phyloP scores from a whole-genome alignment of 1,140 invertebrate species.

The Heliconius hermathena region DNA sequence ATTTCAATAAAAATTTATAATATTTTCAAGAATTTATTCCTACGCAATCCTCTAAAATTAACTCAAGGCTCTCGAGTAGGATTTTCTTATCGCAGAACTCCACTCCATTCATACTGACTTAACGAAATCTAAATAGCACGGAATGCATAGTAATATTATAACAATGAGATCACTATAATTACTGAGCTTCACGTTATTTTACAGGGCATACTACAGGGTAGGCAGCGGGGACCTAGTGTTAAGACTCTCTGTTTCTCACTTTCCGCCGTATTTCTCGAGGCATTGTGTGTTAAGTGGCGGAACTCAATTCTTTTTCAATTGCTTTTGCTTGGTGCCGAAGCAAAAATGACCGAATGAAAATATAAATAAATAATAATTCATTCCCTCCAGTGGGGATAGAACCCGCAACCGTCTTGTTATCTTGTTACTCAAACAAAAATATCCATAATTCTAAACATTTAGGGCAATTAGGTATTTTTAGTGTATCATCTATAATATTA shows the following conservation, averaged over 20 bases:
- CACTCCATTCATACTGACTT: constrained; percentile 8
- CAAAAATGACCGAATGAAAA: too few species aligned
- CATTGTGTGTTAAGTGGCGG: too few species aligned
- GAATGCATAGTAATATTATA: neutral
- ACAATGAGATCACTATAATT: neutral
- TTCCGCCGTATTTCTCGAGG: too few species aligned
- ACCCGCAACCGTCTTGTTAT: too few species aligned
- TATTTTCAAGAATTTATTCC: neutral
- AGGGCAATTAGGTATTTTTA: neutral
- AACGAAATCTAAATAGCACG: neutral
- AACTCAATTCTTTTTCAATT: too few species aligned
- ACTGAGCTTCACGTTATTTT: too few species aligned
- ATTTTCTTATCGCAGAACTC: constrained; percentile 8
- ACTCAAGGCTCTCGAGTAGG: neutral
- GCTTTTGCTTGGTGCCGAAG: too few species aligned
- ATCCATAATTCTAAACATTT: neutral
- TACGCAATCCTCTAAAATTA: constrained; percentile 6
- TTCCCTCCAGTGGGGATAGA: too few species aligned
- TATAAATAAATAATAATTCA: too few species aligned
- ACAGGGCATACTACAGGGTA: too few species aligned
- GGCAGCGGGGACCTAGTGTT: too few species aligned
- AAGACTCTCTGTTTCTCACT: too few species aligned
- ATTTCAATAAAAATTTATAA: neutral
- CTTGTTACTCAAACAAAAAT: neutral
- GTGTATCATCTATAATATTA: neutral